phyloP scores from a whole-genome alignment of 2,797 vertebrate genomes.

The Alauda arvensis region DNA sequence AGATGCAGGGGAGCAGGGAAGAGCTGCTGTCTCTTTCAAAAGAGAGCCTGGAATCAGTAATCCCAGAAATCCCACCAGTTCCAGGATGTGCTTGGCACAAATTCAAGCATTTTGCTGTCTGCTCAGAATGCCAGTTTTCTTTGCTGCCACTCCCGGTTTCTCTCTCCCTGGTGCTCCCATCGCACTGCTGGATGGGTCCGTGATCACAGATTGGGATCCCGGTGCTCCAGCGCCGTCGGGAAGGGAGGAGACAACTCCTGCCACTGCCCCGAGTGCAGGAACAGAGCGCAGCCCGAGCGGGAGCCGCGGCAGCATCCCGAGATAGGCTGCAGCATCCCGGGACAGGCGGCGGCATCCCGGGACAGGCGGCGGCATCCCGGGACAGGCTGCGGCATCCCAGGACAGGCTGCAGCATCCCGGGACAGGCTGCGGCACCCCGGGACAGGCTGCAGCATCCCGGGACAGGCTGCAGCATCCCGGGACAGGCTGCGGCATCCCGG shows the following conservation, averaged over 20 bases:
- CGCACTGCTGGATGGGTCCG: too few relatives aligned
- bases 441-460: too few relatives aligned
- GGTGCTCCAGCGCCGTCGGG: background rate
- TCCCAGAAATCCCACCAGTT: background rate
- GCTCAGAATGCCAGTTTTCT: background rate
- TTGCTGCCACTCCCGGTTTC: background rate
- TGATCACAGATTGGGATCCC: rapidly evolving
- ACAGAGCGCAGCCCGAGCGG: background rate
- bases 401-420: too few relatives aligned
- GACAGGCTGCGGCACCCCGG: too few relatives aligned
- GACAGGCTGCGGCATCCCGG: too few relatives aligned
- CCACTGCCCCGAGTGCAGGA: background rate
- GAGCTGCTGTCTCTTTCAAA: background rate
- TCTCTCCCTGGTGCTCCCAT: background rate
- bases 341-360: too few relatives aligned
- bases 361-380: too few relatives aligned
- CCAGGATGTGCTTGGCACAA: background rate
- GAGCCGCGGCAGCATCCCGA: background rate
- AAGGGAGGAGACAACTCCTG: background rate
- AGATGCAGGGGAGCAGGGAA: background rate
- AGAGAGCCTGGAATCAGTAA: background rate
- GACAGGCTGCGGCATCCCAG: too few relatives aligned
- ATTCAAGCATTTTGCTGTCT: background rate
- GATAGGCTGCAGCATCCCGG: too few relatives aligned
- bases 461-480: too few relatives aligned